Evolutionary conservation across 1,140 invertebrate genomes (phyloP).

Genomic region (Drosophila willistoni): DNA sequence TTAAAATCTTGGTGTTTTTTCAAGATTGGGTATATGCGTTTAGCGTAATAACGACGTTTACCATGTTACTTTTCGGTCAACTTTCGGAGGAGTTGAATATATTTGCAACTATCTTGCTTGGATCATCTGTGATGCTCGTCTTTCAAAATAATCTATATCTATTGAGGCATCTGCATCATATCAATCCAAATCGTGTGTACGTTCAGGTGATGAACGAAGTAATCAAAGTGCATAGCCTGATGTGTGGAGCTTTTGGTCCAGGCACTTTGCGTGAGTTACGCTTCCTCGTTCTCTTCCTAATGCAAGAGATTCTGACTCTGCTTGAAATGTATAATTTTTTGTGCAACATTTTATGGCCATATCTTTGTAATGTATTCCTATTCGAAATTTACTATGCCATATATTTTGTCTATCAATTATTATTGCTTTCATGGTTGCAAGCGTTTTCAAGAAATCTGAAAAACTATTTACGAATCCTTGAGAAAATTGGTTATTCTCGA

Average conservation of each 20-base stretch:
- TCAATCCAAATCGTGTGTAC: background rate
- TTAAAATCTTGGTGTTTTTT: background rate
- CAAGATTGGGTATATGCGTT: background rate
- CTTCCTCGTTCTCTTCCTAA: background rate
- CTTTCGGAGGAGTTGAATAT: background rate
- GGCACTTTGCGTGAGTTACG: background rate
- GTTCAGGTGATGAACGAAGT: slow-evolving; percentile 7
- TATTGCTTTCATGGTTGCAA: slow-evolving; percentile 19
- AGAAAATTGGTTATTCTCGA: too few relatives aligned
- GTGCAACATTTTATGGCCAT: background rate
- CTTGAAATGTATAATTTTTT: slow-evolving; percentile 3
- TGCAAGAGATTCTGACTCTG: background rate
- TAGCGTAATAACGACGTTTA: background rate
- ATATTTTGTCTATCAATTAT: slow-evolving; percentile 29
- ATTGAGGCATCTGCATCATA: background rate
- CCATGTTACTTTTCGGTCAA: background rate
- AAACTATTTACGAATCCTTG: background rate
- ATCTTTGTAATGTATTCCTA: background rate
- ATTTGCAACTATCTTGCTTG: background rate
- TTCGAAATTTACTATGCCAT: slow-evolving; percentile 12
- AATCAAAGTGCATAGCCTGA: background rate
- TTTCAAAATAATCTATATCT: background rate
- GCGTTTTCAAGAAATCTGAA: background rate
- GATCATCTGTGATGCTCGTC: background rate
- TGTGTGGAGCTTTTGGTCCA: background rate